These are phyloP conservation scores for Pangasius macronema DNA, from an alignment of 2,797 vertebrate species.

Conservation along the genomic window DNA sequence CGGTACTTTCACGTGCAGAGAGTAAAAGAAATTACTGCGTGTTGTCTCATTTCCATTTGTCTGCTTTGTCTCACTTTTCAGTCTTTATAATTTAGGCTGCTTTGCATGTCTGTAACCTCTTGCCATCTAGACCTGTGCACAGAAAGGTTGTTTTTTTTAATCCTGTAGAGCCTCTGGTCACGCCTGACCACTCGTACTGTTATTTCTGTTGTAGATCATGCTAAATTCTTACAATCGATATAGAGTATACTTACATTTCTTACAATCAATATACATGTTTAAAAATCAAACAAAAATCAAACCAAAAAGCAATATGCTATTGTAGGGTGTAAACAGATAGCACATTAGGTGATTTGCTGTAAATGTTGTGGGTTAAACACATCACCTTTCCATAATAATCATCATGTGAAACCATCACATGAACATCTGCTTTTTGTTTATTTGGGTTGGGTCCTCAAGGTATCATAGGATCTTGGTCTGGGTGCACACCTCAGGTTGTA, in stretches of 20 bases:
- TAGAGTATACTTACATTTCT: not conserved
- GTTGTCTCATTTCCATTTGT: not conserved
- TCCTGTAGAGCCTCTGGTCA: not conserved
- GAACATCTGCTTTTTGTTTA: not conserved
- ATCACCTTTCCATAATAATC: not conserved
- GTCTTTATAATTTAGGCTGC: constrained; percentile 15
- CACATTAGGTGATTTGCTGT: not conserved
- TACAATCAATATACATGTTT: not conserved
- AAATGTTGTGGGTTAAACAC: not conserved
- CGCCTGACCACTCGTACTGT: not conserved
- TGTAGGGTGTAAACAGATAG: not conserved
- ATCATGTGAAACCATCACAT: not conserved
- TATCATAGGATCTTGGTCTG: not conserved
- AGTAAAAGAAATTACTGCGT: no score
- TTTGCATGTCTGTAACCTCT: constrained; percentile 7
- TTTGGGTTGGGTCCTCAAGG: no score
- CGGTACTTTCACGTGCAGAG: no score
- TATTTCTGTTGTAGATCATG: not conserved
- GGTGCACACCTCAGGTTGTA: no score
- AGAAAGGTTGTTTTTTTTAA: not conserved
- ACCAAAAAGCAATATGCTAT: not conserved
- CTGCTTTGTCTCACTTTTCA: not conserved
- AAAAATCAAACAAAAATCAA: not conserved
- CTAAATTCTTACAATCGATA: not conserved
- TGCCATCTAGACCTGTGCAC: constrained; percentile 17